These are phyloP conservation scores for Tenualosa thibaudeaui DNA, from an alignment of 2,797 vertebrate genomes.

Conservation along the genomic window DNA sequence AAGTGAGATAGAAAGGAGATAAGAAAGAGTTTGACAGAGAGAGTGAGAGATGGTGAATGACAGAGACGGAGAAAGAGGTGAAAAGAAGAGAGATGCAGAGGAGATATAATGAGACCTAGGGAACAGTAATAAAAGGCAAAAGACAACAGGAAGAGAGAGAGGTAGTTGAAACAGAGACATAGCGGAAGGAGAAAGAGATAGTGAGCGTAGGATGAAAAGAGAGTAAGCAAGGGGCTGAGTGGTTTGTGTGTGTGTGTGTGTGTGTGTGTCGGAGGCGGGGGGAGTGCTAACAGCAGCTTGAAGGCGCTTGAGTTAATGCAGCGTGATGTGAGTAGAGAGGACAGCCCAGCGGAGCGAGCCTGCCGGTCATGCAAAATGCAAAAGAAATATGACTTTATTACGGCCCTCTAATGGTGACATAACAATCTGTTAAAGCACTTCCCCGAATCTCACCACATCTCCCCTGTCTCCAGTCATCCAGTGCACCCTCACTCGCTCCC, in stretches of 20 bases:
- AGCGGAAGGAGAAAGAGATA: background rate
- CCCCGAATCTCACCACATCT: slow-evolving; percentile 64
- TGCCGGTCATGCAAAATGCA: slow-evolving; percentile 91
- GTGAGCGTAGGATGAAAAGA: background rate
- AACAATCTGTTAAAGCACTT: slow-evolving; percentile 78
- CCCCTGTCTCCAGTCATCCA: background rate
- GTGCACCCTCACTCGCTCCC: background rate
- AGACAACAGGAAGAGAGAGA: background rate
- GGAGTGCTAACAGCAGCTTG: slow-evolving; percentile 85
- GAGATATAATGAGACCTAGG: background rate
- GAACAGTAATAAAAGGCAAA: too few relatives aligned
- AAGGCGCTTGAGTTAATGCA: slow-evolving; percentile 88
- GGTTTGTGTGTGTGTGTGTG: slow-evolving; percentile 55
- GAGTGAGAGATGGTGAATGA: background rate
- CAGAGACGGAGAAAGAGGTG: background rate
- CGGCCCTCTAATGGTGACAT: slow-evolving; percentile 74
- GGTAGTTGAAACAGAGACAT: background rate
- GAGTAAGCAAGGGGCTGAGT: background rate
- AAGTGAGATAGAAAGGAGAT: background rate
- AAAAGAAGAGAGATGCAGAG: background rate
- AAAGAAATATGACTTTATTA: slow-evolving; percentile 84
- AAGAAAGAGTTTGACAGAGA: background rate
- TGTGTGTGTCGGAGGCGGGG: slow-evolving; percentile 65
- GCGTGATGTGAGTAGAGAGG: slow-evolving; percentile 89
- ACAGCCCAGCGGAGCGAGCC: slow-evolving; percentile 91